phyloP scores from a whole-genome alignment of 2,113 vertebrate genomes.

The Pomatorhinus ruficollis region DNA sequence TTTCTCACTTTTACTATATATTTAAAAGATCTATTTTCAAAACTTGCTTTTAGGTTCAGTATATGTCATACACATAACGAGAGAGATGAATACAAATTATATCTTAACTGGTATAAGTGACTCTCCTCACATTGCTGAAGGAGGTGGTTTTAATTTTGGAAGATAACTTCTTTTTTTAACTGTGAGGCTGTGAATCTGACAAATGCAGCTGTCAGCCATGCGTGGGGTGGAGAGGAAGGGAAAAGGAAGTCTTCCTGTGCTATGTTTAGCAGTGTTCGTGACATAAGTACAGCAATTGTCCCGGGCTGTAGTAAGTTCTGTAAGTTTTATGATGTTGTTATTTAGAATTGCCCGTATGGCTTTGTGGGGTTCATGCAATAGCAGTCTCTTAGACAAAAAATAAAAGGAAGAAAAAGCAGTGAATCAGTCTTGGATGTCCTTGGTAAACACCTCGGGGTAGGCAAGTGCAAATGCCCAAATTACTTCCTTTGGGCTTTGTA shows the following conservation, averaged over 20 bases:
- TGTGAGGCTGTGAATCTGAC: not conserved
- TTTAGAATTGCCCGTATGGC: not conserved
- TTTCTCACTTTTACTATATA: not conserved
- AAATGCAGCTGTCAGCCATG: not conserved
- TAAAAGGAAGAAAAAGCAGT: not conserved
- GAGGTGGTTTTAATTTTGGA: constrained; percentile 22
- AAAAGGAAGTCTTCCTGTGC: not conserved
- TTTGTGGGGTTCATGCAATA: not conserved
- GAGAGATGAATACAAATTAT: not conserved
- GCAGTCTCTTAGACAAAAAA: not conserved
- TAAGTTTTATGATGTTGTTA: not conserved
- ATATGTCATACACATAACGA: not conserved
- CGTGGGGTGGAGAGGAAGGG: not conserved
- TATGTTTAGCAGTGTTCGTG: not conserved
- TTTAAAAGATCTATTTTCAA: not conserved
- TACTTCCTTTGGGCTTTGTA: not conserved
- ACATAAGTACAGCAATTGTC: not conserved
- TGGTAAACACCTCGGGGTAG: not conserved
- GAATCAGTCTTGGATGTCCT: not conserved
- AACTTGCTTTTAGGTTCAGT: not conserved
- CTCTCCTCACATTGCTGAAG: not conserved
- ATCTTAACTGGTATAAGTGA: not conserved
- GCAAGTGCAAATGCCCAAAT: not conserved
- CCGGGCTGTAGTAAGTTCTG: not conserved
- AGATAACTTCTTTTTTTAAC: not conserved